Percentiles rank a stretch among this genome's conserved stretches.
These are phyloP conservation scores for Agrypnia vestita DNA, from an alignment of 1,140 invertebrate genomes.

Conservation along the genomic window DNA sequence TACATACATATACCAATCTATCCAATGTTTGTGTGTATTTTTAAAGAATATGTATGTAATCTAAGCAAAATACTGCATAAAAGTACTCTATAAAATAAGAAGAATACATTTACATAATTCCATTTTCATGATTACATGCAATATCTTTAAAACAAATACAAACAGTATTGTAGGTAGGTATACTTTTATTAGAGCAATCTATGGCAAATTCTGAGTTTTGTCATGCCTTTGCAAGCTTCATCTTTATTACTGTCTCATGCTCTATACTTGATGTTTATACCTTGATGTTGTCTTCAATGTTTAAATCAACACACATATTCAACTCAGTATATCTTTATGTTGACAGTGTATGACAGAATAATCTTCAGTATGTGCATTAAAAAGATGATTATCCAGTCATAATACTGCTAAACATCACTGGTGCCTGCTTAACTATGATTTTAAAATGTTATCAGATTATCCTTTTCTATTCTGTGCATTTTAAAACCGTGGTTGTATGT, in stretches of 20 bases:
- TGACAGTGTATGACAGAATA: constrained; percentile 18
- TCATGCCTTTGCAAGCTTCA: constrained; percentile 52
- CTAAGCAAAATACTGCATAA: not conserved
- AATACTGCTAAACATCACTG: constrained; percentile 46
- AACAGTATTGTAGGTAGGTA: constrained; percentile 11
- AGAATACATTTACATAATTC: not conserved
- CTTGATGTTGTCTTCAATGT: constrained; percentile 49
- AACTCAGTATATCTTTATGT: not conserved
- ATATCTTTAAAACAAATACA: not conserved
- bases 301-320: constrained; percentile 30
- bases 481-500: constrained; percentile 33
- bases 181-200: constrained; percentile 27
- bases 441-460: constrained; percentile 16
- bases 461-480: constrained; percentile 13
- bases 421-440: constrained; percentile 49
- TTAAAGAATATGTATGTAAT: not conserved
- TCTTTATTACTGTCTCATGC: constrained; percentile 50
- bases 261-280: constrained; percentile 44
- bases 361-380: constrained; percentile 15
- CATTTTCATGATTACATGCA: not conserved
- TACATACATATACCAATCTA: constrained; percentile 22
- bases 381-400: constrained; percentile 25
- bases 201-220: constrained; percentile 47
- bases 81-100: not conserved
- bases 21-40: constrained; percentile 31